These are phyloP conservation scores for Meleagris gallopavo DNA, from an alignment of 2,113 vertebrate genomes.

Conservation along the genomic window DNA sequence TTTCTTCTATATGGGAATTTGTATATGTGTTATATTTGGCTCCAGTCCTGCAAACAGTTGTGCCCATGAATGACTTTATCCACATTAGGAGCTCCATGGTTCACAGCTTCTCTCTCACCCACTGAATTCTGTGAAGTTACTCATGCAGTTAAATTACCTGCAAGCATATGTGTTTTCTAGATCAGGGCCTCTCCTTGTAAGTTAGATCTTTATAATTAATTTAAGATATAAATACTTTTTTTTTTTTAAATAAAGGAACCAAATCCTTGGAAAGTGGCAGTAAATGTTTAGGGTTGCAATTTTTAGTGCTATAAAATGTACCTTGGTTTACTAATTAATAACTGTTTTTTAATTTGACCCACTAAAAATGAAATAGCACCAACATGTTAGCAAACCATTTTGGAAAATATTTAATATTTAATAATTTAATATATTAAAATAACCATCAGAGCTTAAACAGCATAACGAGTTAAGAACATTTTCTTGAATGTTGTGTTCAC, in stretches of 20 bases:
- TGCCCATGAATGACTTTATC: constrained; percentile 35
- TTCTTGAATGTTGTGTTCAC: neutral
- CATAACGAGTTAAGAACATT: neutral
- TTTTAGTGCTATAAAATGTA: neutral
- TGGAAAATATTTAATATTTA: neutral
- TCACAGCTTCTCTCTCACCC: constrained; percentile 55
- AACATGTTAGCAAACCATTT: neutral
- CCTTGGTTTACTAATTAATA: constrained; percentile 21
- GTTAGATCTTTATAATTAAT: neutral
- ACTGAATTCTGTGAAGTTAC: constrained; percentile 40
- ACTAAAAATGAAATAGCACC: neutral
- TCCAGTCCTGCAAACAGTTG: constrained; percentile 44
- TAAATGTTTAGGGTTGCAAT: constrained; percentile 17
- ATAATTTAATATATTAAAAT: neutral
- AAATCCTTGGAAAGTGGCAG: constrained; percentile 13
- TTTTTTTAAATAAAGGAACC: neutral
- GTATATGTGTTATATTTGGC: constrained; percentile 56
- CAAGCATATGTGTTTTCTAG: constrained; percentile 21
- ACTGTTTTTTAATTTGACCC: neutral
- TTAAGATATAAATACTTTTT: neutral
- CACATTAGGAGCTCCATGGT: neutral
- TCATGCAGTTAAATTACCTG: constrained; percentile 34
- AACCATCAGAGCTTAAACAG: neutral
- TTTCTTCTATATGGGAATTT: constrained; percentile 38
- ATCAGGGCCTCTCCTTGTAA: constrained; percentile 2